These are phyloP conservation scores for Microplitis mediator DNA, from an alignment of 1,140 invertebrate species.

Conservation along the genomic window DNA sequence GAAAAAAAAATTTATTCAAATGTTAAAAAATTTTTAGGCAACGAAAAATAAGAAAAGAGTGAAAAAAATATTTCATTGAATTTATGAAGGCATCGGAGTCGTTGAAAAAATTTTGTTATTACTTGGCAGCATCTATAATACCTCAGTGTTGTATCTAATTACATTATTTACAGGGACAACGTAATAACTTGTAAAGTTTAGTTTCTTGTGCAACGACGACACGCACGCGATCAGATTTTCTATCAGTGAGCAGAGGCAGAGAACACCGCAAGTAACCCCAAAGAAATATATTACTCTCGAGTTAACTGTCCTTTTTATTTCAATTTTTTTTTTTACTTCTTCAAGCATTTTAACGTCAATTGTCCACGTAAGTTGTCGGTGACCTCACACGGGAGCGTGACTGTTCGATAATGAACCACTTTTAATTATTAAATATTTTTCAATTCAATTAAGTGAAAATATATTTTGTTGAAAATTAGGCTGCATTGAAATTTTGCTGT, in stretches of 20 bases:
- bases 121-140: not conserved
- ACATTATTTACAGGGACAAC: not conserved
- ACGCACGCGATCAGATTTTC: constrained; percentile 42
- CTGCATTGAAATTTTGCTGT: too few relatives aligned
- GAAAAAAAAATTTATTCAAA: too few relatives aligned
- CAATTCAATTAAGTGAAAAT: constrained; percentile 15
- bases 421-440: not conserved
- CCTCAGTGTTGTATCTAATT: not conserved
- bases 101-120: too few relatives aligned
- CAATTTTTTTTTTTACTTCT: not conserved
- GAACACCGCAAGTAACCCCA: not conserved
- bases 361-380: not conserved
- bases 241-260: constrained; percentile 7
- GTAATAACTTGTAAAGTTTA: constrained; percentile 2
- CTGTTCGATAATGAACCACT: not conserved
- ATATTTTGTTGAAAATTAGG: too few relatives aligned
- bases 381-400: not conserved
- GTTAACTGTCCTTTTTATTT: not conserved
- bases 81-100: too few relatives aligned
- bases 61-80: too few relatives aligned
- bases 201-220: not conserved
- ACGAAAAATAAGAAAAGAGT: too few relatives aligned
- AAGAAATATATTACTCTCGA: not conserved
- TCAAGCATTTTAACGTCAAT: constrained; percentile 7
- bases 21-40: too few relatives aligned